phyloP scores from a whole-genome alignment of 2,797 vertebrate genomes.

The Chaunax sp. region DNA sequence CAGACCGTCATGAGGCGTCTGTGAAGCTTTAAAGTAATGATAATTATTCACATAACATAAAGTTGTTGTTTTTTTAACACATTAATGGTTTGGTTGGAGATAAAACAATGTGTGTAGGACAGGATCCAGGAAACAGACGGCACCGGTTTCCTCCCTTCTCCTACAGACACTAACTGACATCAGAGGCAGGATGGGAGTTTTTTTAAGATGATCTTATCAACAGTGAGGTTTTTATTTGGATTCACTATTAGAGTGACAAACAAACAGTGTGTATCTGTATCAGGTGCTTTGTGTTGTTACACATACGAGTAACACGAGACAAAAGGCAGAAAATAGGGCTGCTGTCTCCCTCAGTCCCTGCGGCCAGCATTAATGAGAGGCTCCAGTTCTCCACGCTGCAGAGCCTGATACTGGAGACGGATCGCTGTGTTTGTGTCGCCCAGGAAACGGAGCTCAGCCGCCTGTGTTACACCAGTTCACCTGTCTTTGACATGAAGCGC shows the following conservation, averaged over 20 bases:
- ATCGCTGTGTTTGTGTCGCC: conserved; percentile 77
- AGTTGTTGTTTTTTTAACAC: background rate
- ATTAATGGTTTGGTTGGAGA: background rate
- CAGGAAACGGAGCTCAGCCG: conserved; percentile 67
- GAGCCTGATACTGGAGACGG: conserved; percentile 80
- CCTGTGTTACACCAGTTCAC: conserved; percentile 64
- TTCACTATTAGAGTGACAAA: conserved; percentile 10
- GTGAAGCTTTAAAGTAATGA: conserved; percentile 2
- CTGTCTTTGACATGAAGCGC: conserved; percentile 46
- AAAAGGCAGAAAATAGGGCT: conserved; percentile 53
- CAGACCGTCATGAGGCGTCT: background rate
- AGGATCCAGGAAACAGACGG: conserved; percentile 68
- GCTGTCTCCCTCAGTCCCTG: conserved; percentile 57
- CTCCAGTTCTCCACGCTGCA: conserved; percentile 59
- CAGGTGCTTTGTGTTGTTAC: conserved; percentile 25
- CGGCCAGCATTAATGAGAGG: conserved; percentile 75
- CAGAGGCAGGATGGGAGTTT: background rate
- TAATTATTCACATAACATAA: background rate
- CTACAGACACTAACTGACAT: conserved; percentile 20
- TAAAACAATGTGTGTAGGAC: conserved; percentile 27
- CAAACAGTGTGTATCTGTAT: too few relatives aligned
- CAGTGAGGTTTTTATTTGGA: background rate
- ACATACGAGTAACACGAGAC: conserved; percentile 40
- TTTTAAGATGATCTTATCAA: background rate
- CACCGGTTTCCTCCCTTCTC: conserved; percentile 56